A percentile compares a stretch with the other conserved stretches of the same genome.
phyloP scores from a whole-genome alignment of 2,113 vertebrate species.

The Xenus cinereus region DNA sequence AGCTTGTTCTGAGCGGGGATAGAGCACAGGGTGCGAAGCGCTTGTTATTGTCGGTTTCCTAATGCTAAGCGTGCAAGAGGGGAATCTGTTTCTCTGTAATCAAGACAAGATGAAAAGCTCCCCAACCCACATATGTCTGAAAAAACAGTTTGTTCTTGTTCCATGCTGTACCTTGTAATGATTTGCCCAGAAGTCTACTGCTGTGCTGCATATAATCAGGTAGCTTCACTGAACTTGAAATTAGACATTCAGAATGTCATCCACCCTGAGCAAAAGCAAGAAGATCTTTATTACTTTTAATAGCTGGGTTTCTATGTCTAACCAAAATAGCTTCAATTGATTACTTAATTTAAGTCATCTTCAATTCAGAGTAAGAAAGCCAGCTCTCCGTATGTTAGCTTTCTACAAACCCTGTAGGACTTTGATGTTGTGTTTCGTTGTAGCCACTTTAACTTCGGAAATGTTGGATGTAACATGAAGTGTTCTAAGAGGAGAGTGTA shows the following conservation, averaged over 20 bases:
- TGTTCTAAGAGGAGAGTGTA: not conserved
- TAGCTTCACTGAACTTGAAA: not conserved
- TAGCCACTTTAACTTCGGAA: not conserved
- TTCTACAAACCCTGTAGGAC: not conserved
- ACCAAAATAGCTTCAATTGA: not conserved
- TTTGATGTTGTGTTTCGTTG: not conserved
- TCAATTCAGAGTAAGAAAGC: not conserved
- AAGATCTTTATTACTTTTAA: not conserved
- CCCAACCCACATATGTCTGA: not conserved
- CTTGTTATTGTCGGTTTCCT: not conserved
- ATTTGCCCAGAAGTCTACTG: not conserved
- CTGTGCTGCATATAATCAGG: not conserved
- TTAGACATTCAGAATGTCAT: not conserved
- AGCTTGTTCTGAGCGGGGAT: not conserved
- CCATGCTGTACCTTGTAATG: not conserved
- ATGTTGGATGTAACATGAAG: not conserved
- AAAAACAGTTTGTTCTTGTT: not conserved
- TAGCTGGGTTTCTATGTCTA: not conserved
- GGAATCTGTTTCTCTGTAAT: not conserved
- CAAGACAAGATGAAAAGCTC: not conserved
- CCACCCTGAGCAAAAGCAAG: not conserved
- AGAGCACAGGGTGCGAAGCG: not conserved
- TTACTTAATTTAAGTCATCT: not conserved
- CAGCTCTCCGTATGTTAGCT: not conserved
- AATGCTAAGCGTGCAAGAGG: not conserved